These are phyloP conservation scores for Phalera bucephala DNA, from an alignment of 2,888 invertebrate species.

Conservation along the genomic window DNA sequence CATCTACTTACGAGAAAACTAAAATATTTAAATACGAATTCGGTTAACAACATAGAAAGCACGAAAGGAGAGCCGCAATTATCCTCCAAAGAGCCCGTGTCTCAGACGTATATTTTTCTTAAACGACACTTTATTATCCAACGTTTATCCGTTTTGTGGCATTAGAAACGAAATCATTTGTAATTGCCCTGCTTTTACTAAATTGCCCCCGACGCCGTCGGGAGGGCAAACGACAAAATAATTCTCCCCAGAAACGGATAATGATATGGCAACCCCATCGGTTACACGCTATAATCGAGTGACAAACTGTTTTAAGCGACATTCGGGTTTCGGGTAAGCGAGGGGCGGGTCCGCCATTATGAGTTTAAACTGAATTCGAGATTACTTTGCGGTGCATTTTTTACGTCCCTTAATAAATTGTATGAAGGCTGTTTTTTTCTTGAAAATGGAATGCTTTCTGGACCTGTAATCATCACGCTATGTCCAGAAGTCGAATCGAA, in stretches of 20 bases:
- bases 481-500: too few species aligned
- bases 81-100: slow-evolving; percentile 36
- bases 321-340: slow-evolving; percentile 45
- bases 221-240: slow-evolving; percentile 67
- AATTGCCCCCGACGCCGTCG: slow-evolving; percentile 60
- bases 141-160: slow-evolving; percentile 72
- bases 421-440: too few species aligned
- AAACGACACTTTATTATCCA: slow-evolving; percentile 81
- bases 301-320: slow-evolving; percentile 75
- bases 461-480: too few species aligned
- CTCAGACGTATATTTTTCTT: slow-evolving; percentile 71
- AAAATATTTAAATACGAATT: not conserved
- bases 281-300: slow-evolving; percentile 73
- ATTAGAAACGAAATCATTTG: slow-evolving; percentile 66
- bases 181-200: slow-evolving; percentile 59
- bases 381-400: too few species aligned
- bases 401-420: too few species aligned
- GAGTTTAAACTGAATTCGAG: slow-evolving; percentile 23
- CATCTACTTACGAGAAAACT: slow-evolving; percentile 2
- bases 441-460: too few species aligned
- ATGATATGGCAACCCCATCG: slow-evolving; percentile 67
- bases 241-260: slow-evolving; percentile 67
- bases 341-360: slow-evolving; percentile 37
- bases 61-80: slow-evolving; percentile 57
- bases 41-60: slow-evolving; percentile 25